These are phyloP conservation scores for Megamerina dolium DNA, from an alignment of 2,888 invertebrate genomes.

Conservation along the genomic window DNA sequence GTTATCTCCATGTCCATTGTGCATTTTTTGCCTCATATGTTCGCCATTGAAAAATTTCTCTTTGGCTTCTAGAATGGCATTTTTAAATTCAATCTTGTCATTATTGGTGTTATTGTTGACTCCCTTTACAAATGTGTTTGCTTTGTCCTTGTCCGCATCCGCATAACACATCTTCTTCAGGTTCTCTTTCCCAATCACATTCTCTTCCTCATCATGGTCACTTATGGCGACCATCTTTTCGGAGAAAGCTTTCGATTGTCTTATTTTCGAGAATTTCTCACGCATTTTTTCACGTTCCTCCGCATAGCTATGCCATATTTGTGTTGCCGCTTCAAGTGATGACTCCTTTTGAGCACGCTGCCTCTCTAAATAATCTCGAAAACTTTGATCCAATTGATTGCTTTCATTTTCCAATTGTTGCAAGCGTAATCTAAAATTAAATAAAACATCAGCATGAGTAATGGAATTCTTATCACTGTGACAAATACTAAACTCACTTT, in stretches of 20 bases:
- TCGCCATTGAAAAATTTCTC: conserved; percentile 22
- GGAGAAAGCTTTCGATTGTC: neutral
- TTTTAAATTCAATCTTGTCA: conserved; percentile 12
- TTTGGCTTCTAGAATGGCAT: conserved; percentile 25
- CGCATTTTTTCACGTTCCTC: conserved; percentile 16
- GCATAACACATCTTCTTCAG: no score
- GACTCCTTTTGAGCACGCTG: conserved; percentile 25
- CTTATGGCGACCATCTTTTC: neutral
- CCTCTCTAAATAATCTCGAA: conserved; percentile 37
- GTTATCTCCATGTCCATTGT: no score
- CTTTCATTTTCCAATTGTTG: conserved; percentile 44
- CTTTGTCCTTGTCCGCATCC: neutral
- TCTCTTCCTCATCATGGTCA: neutral
- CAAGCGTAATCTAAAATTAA: conserved; percentile 38
- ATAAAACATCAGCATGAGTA: no score
- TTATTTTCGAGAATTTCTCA: neutral
- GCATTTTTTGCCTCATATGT: no score
- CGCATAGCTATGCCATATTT: conserved; percentile 25
- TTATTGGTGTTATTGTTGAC: conserved; percentile 8
- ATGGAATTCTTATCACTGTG: neutral
- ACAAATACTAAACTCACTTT: conserved; percentile 25
- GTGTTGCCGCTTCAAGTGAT: conserved; percentile 16
- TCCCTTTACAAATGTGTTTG: neutral
- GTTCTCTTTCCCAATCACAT: neutral
- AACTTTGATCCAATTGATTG: conserved; percentile 40